Evolutionary conservation across 1,140 invertebrate genomes (phyloP), one percentile per base, ranked within the genome.

Genomic region (Megalonaias nervosa): DNA sequence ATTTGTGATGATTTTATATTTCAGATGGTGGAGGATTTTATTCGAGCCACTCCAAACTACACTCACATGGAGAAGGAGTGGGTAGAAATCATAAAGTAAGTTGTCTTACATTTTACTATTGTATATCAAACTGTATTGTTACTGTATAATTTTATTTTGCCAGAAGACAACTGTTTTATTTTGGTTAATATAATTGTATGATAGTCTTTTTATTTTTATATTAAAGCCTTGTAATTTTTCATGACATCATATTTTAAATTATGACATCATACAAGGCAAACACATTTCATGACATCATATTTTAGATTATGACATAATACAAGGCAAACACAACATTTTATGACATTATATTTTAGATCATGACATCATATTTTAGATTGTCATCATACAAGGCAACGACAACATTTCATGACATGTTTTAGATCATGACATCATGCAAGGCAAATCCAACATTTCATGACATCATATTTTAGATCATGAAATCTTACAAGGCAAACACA

Each of bases 1-100:
- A 55, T 56, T 21, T 66, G 31, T 65, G 1, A 48, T 67, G 71
- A 70, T 56, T 78, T 55, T 56, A 15, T 76, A 16, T 76, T 74
- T 57, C 82, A 87, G 81, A 81, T 86, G 73, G 85, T 90, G n/a
- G 88, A 90, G 66, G 88, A 90, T 21, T 85, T 82, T 67, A 84
- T 85, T 5, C 67, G 84, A 31, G 73, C 86, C 38, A 84, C 86
- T 9, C 87, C 89, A 23, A 67, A 73, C 6, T 86, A 82, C 66
- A 83, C 83, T 58, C 81, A 85, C 65, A 82, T 84, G 75, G 83
- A 87, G 57, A 82, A 84, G 61, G 82, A 84, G 73, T 90, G 88
- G 89, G 74, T 81, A 19, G 81, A 85, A n/a, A 84, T 73, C 14
- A 82, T 76, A 23, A 80, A 79, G 83, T 89, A 80, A 72, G 84